Evolutionary conservation across 1,140 invertebrate genomes (phyloP), one percentile per base, ranked within the genome.

Genomic region (Pseudoatta argentina): DNA sequence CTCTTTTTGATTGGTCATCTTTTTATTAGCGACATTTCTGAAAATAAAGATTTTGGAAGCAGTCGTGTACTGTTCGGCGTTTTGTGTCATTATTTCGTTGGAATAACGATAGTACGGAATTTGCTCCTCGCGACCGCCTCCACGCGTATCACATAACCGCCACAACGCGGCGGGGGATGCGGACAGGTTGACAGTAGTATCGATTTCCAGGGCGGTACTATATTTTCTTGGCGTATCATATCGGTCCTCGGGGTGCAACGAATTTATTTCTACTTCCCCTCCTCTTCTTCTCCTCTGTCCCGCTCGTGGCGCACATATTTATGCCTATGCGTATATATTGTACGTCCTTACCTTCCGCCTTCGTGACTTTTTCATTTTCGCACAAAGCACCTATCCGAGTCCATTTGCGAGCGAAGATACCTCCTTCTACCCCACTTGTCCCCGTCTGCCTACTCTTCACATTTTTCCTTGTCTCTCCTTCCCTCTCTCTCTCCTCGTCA

Each of bases 311-410:
- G 86, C 63, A 78, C 63, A 82, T 75, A 90, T 77, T 71, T 78
- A 78, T 90, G 69, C 72, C 76, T 90, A 61, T 73, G 64, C 64
- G 88, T 83, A 83, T 82, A 86, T 71, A 86, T 81, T 82, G 77
- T 67, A 67, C 76, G 66, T 71, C 53, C 83, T 91, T 90, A 86
- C 79, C 85, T 91, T 91, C 90, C 90, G 87, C 83, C 78, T 82
- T 91, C 89, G 85, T 91, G 90, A 91, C 83, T 91, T 91, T 91
- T 88, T 91, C 90, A 91, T 91, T 91, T 91, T 91, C 90, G 90
- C 81, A 90, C 89, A 91, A 91, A 91, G 87, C 90, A 44, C 85
- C 87, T 87, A 90, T 87, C 85, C 89, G 75, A 75, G 88, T 82
- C 89, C 81, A 91, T 88, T 86, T 75, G 63, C 64, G 61, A 88